Conservation (phyloP, 2,797 vertebrate genomes). For the Poeciliopsis presidionis region DNA sequence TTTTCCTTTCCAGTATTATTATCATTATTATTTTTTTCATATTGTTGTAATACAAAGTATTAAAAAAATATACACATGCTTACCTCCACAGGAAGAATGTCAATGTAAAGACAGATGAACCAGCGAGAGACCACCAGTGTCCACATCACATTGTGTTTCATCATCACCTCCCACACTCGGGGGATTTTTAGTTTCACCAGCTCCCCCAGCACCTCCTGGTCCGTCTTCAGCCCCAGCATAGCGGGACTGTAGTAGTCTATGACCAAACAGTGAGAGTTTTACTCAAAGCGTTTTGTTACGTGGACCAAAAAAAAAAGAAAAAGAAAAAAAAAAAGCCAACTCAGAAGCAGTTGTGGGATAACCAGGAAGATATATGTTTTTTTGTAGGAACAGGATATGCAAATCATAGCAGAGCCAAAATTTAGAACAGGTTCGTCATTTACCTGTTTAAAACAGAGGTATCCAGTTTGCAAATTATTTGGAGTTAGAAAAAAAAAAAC, state of each 20-base stretch:
- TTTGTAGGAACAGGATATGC: not conserved
- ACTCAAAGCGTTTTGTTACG: not conserved
- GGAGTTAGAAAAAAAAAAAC: not conserved
- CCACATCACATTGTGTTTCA: slow-evolving; percentile 89
- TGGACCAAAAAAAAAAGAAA: not conserved
- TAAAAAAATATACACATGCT: slow-evolving; percentile 18
- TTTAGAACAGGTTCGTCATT: not conserved
- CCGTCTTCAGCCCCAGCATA: slow-evolving; percentile 93
- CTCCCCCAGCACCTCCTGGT: slow-evolving; percentile 94
- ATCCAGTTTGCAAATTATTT: not conserved
- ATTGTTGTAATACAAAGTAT: not conserved
- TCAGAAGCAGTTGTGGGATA: not conserved
- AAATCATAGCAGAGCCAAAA: not conserved
- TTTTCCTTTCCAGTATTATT: not conserved
- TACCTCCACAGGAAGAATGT: slow-evolving; percentile 94
- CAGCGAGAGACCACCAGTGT: slow-evolving; percentile 93
- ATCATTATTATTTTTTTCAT: not conserved
- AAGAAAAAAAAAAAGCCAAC: not conserved
- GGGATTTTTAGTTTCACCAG: slow-evolving; percentile 90
- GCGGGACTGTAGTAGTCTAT: slow-evolving; percentile 92
- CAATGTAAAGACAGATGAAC: slow-evolving; percentile 97
- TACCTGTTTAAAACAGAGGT: not conserved
- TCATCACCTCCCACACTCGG: slow-evolving; percentile 87
- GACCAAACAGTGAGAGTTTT: slow-evolving; percentile 6
- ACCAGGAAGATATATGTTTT: not conserved